Conservation (phyloP, 1,140 invertebrate species). For the Procambarus clarkii region DNA sequence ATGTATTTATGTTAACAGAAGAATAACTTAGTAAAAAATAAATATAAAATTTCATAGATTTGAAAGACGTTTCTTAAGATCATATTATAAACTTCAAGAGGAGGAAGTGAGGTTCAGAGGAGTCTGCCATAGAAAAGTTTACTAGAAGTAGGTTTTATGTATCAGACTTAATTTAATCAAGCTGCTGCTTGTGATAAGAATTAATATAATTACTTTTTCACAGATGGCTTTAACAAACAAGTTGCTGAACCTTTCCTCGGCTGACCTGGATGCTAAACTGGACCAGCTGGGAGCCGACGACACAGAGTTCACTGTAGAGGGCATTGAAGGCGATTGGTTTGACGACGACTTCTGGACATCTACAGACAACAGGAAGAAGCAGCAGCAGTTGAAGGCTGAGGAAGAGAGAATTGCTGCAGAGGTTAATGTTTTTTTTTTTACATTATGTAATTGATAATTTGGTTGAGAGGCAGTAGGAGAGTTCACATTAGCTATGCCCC, state of each 20-base stretch:
- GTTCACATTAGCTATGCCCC: too few species aligned
- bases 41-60: too few species aligned
- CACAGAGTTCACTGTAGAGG: constrained; percentile 67
- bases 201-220: not conserved
- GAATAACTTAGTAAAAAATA: too few species aligned
- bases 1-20: too few species aligned
- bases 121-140: too few species aligned
- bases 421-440: constrained; percentile 74
- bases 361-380: constrained; percentile 77
- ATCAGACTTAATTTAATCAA: too few species aligned
- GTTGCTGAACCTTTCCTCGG: constrained; percentile 32
- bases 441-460: not conserved
- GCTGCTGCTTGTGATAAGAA: too few species aligned
- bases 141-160: too few species aligned
- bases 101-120: too few species aligned
- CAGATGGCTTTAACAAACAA: constrained; percentile 57
- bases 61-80: too few species aligned
- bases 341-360: constrained; percentile 72
- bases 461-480: too few species aligned
- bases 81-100: too few species aligned
- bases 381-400: constrained; percentile 77
- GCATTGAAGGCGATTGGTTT: constrained; percentile 74
- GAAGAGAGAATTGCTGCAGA: constrained; percentile 81
- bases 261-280: constrained; percentile 54
- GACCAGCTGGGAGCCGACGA: constrained; percentile 29